Percentiles rank a stretch among this genome's conserved stretches.
phyloP scores from a whole-genome alignment of 2,797 vertebrate species.

The Spheniscus humboldti region DNA sequence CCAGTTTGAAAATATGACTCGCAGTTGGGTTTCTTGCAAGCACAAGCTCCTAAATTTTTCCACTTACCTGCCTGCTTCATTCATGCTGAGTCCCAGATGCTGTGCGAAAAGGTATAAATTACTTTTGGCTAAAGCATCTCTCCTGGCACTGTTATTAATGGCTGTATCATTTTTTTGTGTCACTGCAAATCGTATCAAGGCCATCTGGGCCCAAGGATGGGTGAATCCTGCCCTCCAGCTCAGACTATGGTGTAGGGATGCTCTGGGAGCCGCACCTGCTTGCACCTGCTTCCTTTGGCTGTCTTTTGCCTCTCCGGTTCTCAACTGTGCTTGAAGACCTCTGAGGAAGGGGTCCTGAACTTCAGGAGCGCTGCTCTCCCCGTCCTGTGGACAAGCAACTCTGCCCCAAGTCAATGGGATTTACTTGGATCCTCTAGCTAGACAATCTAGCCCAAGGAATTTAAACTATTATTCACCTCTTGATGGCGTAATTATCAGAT shows the following conservation, averaged over 20 bases:
- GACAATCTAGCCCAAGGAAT: background rate
- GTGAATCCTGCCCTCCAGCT: background rate
- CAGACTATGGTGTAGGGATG: rapidly evolving
- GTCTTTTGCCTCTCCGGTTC: background rate
- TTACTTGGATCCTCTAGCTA: background rate
- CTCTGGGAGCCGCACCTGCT: background rate
- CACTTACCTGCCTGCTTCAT: background rate
- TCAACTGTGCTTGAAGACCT: background rate
- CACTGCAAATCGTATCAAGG: background rate
- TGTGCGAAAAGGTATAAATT: background rate
- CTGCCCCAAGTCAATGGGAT: background rate
- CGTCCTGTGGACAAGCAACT: background rate
- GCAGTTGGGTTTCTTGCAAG: background rate
- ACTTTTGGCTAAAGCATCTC: background rate
- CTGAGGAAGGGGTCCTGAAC: background rate
- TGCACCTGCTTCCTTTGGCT: background rate
- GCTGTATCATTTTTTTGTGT: background rate
- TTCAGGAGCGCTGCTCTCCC: background rate
- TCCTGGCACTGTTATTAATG: background rate
- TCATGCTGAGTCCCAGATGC: background rate
- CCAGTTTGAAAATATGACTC: background rate
- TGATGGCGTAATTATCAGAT: background rate
- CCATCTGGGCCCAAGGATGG: background rate
- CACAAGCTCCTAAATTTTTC: background rate
- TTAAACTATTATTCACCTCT: slow-evolving; percentile 15